A percentile compares a stretch with the other conserved stretches of the same genome.
Evolutionary conservation across 2,888 invertebrate species (phyloP).

Genomic region (Gasteruption jaculator): DNA sequence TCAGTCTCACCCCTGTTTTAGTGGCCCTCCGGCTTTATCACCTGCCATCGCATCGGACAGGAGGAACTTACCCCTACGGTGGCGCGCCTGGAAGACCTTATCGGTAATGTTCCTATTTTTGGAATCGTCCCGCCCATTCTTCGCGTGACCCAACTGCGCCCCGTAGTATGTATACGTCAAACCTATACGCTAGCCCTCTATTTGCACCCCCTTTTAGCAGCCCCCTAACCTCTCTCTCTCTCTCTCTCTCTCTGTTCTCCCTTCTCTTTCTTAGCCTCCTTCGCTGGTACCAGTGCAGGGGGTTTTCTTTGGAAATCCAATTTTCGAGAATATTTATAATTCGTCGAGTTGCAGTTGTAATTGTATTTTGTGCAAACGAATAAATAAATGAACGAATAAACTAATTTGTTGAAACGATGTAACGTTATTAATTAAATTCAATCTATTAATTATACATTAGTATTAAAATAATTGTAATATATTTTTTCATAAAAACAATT

Average conservation of each 20-base stretch:
- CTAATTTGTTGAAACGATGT: too few species aligned
- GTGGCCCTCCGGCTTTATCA: constrained; percentile 48
- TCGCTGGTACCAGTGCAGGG: too few species aligned
- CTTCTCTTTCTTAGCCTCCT: neutral
- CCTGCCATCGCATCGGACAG: constrained; percentile 49
- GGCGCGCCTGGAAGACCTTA: constrained; percentile 42
- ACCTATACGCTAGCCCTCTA: neutral
- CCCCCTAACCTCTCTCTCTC: constrained; percentile 1
- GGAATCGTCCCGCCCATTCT: constrained; percentile 50
- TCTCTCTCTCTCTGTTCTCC: constrained; percentile 8
- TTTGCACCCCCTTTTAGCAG: neutral
- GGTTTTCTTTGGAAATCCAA: too few species aligned
- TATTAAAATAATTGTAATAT: too few species aligned
- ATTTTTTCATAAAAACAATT: too few species aligned
- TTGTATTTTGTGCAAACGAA: too few species aligned
- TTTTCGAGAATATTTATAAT: too few species aligned
- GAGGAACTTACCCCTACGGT: constrained; percentile 27
- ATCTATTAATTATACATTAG: too few species aligned
- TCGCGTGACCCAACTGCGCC: constrained; percentile 45
- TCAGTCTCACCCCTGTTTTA: constrained; percentile 42
- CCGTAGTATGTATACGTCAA: neutral
- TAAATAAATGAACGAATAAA: too few species aligned
- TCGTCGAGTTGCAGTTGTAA: too few species aligned
- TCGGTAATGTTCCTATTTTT: constrained; percentile 51
- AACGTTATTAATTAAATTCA: too few species aligned